Conservation (phyloP, 2,888 invertebrate genomes). For the Alsophila aescularia region DNA sequence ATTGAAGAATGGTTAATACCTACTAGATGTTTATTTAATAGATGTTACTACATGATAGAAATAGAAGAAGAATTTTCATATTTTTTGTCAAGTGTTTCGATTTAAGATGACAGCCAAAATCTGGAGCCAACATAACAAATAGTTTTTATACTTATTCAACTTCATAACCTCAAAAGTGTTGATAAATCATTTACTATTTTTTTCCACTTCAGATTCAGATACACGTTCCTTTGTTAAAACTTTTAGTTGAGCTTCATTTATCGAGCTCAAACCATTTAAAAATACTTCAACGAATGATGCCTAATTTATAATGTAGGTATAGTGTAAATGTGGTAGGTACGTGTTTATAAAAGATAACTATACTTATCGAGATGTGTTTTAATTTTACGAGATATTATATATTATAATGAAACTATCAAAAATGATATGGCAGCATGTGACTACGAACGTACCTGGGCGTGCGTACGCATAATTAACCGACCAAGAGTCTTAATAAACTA, state of each 20-base stretch:
- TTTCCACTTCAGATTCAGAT: neutral
- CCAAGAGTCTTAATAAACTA: slow-evolving; percentile 4
- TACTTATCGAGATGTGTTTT: too few species aligned
- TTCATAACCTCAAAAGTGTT: neutral
- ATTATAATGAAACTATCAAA: too few species aligned
- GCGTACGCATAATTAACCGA: slow-evolving; percentile 11
- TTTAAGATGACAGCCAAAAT: too few species aligned
- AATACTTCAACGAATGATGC: too few species aligned
- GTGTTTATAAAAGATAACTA: too few species aligned
- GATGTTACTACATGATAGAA: neutral
- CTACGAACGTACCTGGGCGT: neutral
- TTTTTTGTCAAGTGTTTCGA: too few species aligned
- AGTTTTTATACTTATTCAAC: neutral
- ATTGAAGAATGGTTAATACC: slow-evolving; percentile 4
- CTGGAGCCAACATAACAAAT: neutral
- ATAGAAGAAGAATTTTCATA: too few species aligned
- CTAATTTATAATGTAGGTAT: too few species aligned
- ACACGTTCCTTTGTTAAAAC: neutral
- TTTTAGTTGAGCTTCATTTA: neutral
- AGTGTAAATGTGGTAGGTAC: too few species aligned
- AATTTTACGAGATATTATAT: too few species aligned
- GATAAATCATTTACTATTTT: neutral
- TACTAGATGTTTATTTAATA: neutral
- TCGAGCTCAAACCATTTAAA: neutral
- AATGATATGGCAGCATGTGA: neutral